A percentile compares a stretch with the other conserved stretches of the same genome.
Evolutionary conservation across 1,140 invertebrate species (phyloP).

Genomic region (Diachasma alloeum): DNA sequence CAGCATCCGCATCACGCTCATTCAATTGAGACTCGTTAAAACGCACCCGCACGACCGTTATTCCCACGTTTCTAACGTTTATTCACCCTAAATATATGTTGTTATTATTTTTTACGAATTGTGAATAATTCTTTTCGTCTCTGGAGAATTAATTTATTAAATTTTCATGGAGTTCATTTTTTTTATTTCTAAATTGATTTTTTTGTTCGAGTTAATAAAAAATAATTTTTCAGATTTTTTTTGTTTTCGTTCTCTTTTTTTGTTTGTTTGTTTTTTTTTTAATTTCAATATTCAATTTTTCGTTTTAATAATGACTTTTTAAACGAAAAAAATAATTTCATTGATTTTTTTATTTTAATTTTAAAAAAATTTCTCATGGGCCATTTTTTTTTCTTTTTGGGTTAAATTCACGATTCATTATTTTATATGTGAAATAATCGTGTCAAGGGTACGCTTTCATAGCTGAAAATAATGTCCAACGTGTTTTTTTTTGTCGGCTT

Average conservation of each 20-base stretch:
- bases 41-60: constrained; percentile 9
- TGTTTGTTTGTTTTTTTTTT: no score
- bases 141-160: background rate
- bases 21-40: background rate
- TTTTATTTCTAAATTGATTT: no score
- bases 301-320: no score
- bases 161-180: background rate
- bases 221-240: no score
- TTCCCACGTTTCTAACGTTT: constrained; percentile 20
- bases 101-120: background rate
- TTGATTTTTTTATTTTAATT: no score
- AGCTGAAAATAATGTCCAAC: background rate
- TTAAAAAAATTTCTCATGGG: no score
- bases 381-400: background rate
- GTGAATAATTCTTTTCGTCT: background rate
- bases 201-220: no score
- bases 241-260: no score
- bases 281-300: no score
- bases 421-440: background rate
- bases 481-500: background rate
- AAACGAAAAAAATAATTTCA: no score
- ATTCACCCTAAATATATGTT: background rate
- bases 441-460: background rate
- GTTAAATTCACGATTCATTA: background rate
- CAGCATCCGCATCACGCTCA: background rate